These are phyloP conservation scores for Leucophenga montana DNA, from an alignment of 2,888 invertebrate genomes.

Conservation along the genomic window DNA sequence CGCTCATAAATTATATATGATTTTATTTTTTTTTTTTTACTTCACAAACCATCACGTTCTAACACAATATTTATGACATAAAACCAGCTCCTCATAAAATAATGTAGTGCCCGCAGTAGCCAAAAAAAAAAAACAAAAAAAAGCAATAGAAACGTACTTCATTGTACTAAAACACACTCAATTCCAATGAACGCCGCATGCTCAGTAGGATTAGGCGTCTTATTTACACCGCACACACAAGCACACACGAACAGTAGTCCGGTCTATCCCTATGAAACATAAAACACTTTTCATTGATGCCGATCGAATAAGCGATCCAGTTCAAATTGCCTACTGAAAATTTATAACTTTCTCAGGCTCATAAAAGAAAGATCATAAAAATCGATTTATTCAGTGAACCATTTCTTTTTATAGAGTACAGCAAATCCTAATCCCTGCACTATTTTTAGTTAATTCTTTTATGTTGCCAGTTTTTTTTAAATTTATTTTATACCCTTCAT, in stretches of 20 bases:
- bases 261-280: not conserved
- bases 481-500: no score
- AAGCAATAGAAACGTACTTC: not conserved
- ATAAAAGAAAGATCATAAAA: slow-evolving; percentile 17
- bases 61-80: no score
- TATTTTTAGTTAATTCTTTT: slow-evolving; percentile 33
- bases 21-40: no score
- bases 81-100: not conserved
- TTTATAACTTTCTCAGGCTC: slow-evolving; percentile 54
- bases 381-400: slow-evolving; percentile 33
- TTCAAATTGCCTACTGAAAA: slow-evolving; percentile 53
- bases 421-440: not conserved
- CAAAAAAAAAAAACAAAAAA: no score
- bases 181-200: not conserved
- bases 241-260: not conserved
- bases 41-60: no score
- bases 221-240: slow-evolving; percentile 18
- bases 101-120: not conserved
- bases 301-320: not conserved
- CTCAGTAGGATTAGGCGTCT: slow-evolving; percentile 1
- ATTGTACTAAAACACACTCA: not conserved
- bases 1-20: not conserved
- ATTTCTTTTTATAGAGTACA: no score
- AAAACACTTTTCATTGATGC: slow-evolving; percentile 4
- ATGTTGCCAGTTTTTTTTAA: not conserved